These are phyloP conservation scores for human DNA, from an alignment of 2,113 vertebrate species.

Conservation along the genomic window DNA sequence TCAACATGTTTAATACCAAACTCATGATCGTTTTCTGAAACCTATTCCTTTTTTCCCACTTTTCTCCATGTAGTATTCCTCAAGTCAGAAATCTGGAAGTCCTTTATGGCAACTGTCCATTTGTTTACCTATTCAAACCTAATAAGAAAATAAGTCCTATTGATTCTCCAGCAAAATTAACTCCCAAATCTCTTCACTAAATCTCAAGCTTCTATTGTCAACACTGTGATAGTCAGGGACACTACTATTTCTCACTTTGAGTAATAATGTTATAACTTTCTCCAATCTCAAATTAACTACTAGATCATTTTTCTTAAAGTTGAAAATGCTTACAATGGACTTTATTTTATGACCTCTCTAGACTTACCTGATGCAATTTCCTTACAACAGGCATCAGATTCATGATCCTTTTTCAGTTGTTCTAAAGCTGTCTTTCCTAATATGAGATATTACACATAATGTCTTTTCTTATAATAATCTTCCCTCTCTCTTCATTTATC, in stretches of 20 bases:
- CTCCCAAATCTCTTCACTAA: background rate
- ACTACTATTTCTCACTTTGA: background rate
- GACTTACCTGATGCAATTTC: background rate
- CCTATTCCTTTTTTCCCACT: background rate
- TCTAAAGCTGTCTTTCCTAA: background rate
- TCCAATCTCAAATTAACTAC: background rate
- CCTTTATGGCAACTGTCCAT: background rate
- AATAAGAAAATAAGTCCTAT: background rate
- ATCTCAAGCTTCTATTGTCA: background rate
- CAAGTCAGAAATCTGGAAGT: background rate
- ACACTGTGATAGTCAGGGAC: background rate
- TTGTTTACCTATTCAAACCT: background rate
- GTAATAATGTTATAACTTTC: background rate
- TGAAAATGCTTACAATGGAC: background rate
- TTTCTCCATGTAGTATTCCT: background rate
- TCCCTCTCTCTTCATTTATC: background rate
- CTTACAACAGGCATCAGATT: background rate
- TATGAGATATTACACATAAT: background rate
- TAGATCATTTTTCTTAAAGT: background rate
- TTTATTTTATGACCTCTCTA: background rate
- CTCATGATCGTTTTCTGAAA: background rate
- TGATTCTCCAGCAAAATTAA: background rate
- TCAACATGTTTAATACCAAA: background rate
- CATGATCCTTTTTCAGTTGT: background rate
- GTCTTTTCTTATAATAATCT: background rate